phyloP scores from a whole-genome alignment of 2,888 invertebrate genomes.

The Brachyopa scutellaris region DNA sequence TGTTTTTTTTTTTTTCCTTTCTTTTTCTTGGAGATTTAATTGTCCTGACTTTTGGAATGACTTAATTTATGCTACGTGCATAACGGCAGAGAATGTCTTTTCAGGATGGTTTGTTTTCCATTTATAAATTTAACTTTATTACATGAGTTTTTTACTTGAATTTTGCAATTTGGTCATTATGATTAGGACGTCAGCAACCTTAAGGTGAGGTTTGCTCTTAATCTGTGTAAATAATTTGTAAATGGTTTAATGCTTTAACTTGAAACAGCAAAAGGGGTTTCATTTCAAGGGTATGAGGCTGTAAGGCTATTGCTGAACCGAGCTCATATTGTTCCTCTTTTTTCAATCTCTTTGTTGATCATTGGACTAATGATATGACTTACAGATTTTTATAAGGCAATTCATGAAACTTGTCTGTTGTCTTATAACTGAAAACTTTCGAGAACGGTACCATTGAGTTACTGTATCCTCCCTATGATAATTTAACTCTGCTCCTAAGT shows the following conservation, averaged over 20 bases:
- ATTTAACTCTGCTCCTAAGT: too few species aligned
- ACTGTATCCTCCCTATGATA: too few species aligned
- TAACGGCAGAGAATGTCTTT: slow-evolving; percentile 33
- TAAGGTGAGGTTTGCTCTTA: neutral
- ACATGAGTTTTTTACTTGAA: slow-evolving; percentile 1
- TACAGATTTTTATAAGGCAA: too few species aligned
- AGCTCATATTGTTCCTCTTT: too few species aligned
- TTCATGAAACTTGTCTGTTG: too few species aligned
- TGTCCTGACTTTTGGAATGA: slow-evolving; percentile 55
- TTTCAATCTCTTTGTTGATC: too few species aligned
- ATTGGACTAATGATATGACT: too few species aligned
- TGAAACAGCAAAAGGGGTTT: too few species aligned
- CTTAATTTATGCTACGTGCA: slow-evolving; percentile 65
- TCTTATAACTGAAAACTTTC: too few species aligned
- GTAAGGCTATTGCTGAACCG: too few species aligned
- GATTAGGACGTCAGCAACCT: neutral
- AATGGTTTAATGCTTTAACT: neutral
- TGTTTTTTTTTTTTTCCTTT: slow-evolving; percentile 8
- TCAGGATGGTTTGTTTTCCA: neutral
- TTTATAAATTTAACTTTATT: slow-evolving; percentile 14
- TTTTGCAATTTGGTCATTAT: slow-evolving; percentile 5
- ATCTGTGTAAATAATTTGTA: neutral
- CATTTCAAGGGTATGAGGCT: too few species aligned
- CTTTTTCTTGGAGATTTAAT: slow-evolving; percentile 42
- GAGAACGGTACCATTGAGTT: too few species aligned